Base-by-base conservation (phyloP, 1,140 invertebrate species). In the Ceratosolen solmsi region DNA sequence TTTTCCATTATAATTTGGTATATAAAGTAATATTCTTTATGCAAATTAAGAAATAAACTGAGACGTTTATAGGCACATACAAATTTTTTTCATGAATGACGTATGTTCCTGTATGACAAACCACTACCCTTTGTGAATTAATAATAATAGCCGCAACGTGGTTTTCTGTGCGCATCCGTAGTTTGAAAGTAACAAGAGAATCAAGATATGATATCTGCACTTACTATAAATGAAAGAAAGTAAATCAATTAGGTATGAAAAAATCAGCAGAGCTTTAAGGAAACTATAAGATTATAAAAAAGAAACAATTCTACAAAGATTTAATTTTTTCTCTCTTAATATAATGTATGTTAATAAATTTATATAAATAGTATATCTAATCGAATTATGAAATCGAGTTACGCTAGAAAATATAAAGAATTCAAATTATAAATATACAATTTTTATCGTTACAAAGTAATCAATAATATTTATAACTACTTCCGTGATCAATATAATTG, bases 1-100 rank as follows among this genome's bases (percentile, higher is more conserved):
- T 68, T 68, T 68, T 68, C 63, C 63, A 68, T 68, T 68, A n/a
- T 68, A 38, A 38, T 68, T 68, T 38, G 27, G 20, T 38, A 36
- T 8, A n/a, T 22, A 38, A 68, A 9, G 8, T 38, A 68, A 38
- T 27, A 33, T 33, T 11, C 33, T 38, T 33, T 68, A n/a, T n/a
- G 20, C 15, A 4, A 38, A 68, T 68, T 20, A 9, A 38, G 63
- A 38, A 38, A 38, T 7, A 2, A 17, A 68, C 36, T 68, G 22
- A 22, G 22, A n/a, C 8, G 8, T 68, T 68, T 68, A 38, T 68
- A 15, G 38, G 33, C 5, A 63, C 33, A 63, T 63, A 68, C 38
- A 68, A 68, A 22, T 38, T 68, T 8, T 68, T 11, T 22, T n/a
- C 7, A 38, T 68, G 9, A 38, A 68, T 38, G 33, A 68, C 63